Conservation (phyloP, 2,888 invertebrate species). For the Pedicia rivosa region DNA sequence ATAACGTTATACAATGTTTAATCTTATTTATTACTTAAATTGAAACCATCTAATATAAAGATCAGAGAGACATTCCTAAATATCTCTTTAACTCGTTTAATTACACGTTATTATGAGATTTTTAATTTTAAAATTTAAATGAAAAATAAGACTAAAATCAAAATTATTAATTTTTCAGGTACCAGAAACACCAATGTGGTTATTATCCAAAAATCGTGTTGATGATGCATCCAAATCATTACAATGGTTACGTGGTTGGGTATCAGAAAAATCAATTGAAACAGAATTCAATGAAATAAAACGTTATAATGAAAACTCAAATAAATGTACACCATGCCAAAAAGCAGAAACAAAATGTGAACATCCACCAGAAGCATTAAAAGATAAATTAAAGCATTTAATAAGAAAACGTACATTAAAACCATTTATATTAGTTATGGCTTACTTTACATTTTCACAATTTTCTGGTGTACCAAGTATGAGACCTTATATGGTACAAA, state of each 20-base stretch:
- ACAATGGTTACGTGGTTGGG: slow-evolving; percentile 35
- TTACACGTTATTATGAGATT: too few relatives aligned
- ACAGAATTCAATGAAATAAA: slow-evolving; percentile 14
- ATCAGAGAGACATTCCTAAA: too few relatives aligned
- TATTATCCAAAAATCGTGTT: slow-evolving; percentile 37
- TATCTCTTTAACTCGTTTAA: not conserved
- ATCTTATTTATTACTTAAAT: too few relatives aligned
- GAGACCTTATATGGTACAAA: slow-evolving; percentile 39
- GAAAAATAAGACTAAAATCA: too few relatives aligned
- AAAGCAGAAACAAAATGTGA: slow-evolving; percentile 14
- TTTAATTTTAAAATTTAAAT: too few relatives aligned
- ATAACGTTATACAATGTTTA: too few relatives aligned
- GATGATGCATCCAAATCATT: slow-evolving; percentile 36
- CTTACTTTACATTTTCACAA: slow-evolving; percentile 36
- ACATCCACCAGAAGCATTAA: slow-evolving; percentile 21
- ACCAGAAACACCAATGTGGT: slow-evolving; percentile 42
- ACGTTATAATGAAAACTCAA: slow-evolving; percentile 13
- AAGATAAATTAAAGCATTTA: slow-evolving; percentile 22
- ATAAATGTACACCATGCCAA: slow-evolving; percentile 12
- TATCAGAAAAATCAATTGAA: slow-evolving; percentile 13
- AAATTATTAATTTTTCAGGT: slow-evolving; percentile 26
- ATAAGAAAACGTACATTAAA: slow-evolving; percentile 36
- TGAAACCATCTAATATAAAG: too few relatives aligned
- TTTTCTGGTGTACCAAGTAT: slow-evolving; percentile 35
- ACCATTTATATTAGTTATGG: slow-evolving; percentile 35